phyloP scores from a whole-genome alignment of 2,797 vertebrate species.

The Gadopsis bispinosus region DNA sequence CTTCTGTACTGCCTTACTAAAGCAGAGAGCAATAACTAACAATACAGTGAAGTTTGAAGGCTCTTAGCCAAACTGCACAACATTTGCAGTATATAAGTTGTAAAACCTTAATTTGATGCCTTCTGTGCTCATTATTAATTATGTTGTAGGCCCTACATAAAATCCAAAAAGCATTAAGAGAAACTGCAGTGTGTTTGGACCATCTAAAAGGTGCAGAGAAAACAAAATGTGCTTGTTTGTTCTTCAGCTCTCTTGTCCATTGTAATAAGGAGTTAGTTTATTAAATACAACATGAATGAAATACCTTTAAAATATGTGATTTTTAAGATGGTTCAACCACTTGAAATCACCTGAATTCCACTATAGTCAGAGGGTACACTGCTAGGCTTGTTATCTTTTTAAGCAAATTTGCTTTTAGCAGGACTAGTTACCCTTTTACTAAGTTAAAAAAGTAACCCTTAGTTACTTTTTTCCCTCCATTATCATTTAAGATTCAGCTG shows the following conservation, averaged over 20 bases:
- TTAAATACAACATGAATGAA: neutral
- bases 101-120: neutral
- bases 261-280: neutral
- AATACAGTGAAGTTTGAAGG: neutral
- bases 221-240: neutral
- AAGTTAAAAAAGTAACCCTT: no score
- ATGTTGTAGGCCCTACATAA: neutral
- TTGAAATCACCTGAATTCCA: neutral
- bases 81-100: neutral
- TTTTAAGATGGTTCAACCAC: neutral
- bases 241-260: neutral
- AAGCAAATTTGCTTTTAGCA: neutral
- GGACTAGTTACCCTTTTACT: no score
- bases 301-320: neutral
- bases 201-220: neutral
- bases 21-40: neutral
- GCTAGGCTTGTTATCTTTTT: neutral
- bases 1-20: neutral
- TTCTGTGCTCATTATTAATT: neutral
- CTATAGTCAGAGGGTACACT: neutral
- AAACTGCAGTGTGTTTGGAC: neutral
- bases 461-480: neutral
- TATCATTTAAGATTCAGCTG: neutral
- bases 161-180: neutral
- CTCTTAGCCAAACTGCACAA: neutral